phyloP scores from a whole-genome alignment of 2,888 invertebrate species.

The Caradrina clavipalpis region DNA sequence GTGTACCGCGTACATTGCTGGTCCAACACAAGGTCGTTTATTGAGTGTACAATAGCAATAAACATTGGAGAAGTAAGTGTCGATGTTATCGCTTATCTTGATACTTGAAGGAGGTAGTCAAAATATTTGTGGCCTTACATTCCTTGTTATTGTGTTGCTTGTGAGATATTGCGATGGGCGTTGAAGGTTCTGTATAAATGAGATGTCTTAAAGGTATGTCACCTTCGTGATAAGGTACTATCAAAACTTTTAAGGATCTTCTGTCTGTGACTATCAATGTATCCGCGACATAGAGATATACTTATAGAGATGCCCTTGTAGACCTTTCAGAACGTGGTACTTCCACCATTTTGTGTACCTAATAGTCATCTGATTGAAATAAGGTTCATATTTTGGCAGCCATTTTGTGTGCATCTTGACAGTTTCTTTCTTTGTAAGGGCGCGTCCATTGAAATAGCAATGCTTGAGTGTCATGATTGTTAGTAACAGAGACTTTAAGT shows the following conservation, averaged over 20 bases:
- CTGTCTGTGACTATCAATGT: neutral
- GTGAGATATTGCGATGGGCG: conserved; percentile 39
- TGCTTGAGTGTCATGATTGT: no score
- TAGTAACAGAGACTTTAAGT: no score
- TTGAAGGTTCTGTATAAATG: conserved; percentile 40
- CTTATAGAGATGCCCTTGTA: no score
- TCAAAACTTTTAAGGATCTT: neutral
- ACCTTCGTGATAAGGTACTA: conserved; percentile 8
- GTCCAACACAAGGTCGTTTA: conserved; percentile 63
- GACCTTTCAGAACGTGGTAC: no score
- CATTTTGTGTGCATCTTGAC: no score
- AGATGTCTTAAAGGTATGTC: conserved; percentile 2
- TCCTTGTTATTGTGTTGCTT: conserved; percentile 46
- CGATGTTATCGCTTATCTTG: conserved; percentile 50
- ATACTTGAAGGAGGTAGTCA: conserved; percentile 41
- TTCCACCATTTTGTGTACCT: no score
- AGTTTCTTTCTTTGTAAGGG: no score
- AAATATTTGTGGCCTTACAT: conserved; percentile 57
- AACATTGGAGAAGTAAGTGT: conserved; percentile 63
- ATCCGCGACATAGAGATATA: no score
- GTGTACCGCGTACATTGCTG: conserved; percentile 56
- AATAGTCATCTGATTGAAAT: no score
- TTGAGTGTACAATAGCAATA: conserved; percentile 62
- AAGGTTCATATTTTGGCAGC: no score
- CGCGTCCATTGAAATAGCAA: no score